phyloP scores from a whole-genome alignment of 1,140 invertebrate species.

The Chymomyza costata region DNA sequence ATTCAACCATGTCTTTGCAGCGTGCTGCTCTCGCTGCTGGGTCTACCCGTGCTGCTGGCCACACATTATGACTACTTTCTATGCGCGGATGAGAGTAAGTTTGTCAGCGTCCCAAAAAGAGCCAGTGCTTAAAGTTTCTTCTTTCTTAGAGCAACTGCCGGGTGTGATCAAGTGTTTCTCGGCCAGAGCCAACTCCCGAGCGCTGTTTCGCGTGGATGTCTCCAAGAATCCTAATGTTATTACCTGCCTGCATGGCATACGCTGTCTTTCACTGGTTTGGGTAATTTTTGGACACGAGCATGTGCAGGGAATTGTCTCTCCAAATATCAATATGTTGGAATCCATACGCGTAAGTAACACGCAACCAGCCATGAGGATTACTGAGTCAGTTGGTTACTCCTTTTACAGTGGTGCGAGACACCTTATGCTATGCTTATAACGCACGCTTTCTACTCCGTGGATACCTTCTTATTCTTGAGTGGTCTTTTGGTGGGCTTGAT shows the following conservation, averaged over 20 bases:
- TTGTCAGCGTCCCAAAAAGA: neutral
- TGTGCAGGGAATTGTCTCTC: conserved; percentile 24
- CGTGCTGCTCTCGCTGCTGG: neutral
- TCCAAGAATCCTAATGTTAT: conserved; percentile 33
- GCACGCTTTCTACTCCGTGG: conserved; percentile 85
- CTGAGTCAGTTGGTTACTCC: too few species aligned
- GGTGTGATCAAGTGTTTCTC: too few species aligned
- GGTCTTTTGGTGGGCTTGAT: conserved; percentile 80
- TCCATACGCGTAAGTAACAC: conserved; percentile 17
- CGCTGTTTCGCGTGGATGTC: neutral
- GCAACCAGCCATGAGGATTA: too few species aligned
- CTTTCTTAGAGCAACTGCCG: too few species aligned
- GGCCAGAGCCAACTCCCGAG: too few species aligned
- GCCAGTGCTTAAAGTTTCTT: neutral
- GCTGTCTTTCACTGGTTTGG: conserved; percentile 79
- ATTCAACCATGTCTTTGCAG: neutral
- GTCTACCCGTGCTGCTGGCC: neutral
- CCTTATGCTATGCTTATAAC: conserved; percentile 77
- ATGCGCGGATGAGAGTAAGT: neutral
- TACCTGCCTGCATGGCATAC: conserved; percentile 76
- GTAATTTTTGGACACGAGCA: conserved; percentile 79
- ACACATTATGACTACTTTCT: neutral
- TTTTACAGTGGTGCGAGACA: conserved; percentile 53
- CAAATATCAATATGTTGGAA: conserved; percentile 30
- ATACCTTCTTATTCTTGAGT: conserved; percentile 90